Evolutionary conservation across 2,888 invertebrate genomes (phyloP), one percentile per base, ranked within the genome.

Genomic region (Protonemura montana): DNA sequence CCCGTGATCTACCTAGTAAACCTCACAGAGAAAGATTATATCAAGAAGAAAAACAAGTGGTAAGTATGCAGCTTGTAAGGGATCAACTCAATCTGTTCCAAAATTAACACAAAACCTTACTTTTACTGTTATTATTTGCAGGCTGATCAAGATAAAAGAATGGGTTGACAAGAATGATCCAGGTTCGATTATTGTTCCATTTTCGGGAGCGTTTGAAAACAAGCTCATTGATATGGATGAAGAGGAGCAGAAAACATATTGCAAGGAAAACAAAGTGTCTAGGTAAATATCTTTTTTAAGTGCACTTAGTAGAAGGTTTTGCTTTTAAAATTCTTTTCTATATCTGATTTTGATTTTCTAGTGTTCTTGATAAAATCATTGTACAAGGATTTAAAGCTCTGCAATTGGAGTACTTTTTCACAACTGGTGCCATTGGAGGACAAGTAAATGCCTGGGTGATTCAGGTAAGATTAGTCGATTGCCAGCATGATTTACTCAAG

Each of bases 391-490:
- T 99, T 93, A 98, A 98, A 91, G 96, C 98, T 0, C 93, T 99
- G 85, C 98, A 98, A 90, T 92, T 99, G 89, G 96, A 98, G 91
- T 99, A 99, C 91, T 99, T 99, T 94, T 99, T 99, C 92, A 99
- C 99, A 0, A 94, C 97, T 86, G 99, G 99, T 25, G 94, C 95
- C 82, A 99, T 99, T 92, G 99, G 78, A 25, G 78, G 78, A 27
- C 78, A 99, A 94, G 99, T 99, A 10, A 99, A 99, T 92, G 99
- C 99, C 29, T 99, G 99, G 99, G 99, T 98, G 0, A 97, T 99
- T 91, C 98, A 98, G 95, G 98, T 98, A 91, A 88, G 86, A 87
- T 87, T 28, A 5, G 28, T 82, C 16, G 35, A 59, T 35, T 35
- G 10, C 10, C 35, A 35, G 5, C 10, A 0, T 35, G 82, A 82